Percentiles rank a stretch among this genome's conserved stretches.
Evolutionary conservation across 2,113 vertebrate genomes (phyloP).

Genomic region (Lophura nycthemera): DNA sequence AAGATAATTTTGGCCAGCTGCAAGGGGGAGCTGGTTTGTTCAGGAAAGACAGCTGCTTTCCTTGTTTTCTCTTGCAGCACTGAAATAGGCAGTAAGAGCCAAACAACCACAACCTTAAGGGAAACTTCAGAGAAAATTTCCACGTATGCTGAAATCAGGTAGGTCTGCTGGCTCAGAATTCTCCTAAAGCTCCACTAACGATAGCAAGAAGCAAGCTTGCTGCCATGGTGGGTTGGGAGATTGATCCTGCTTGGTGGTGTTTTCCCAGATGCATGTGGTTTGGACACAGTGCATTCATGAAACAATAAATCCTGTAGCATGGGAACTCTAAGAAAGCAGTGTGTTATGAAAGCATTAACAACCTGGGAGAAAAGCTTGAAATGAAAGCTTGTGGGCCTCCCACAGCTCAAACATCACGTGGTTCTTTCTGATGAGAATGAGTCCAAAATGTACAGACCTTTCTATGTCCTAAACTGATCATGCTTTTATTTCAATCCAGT

Average conservation of each 20-base stretch:
- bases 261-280: background rate
- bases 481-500: accelerated
- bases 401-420: background rate
- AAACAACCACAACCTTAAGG: background rate
- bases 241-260: background rate
- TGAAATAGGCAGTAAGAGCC: background rate
- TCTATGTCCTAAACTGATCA: background rate
- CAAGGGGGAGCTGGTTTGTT: background rate
- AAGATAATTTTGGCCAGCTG: background rate
- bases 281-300: background rate
- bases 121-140: background rate
- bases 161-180: background rate
- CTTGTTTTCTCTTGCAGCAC: constrained; percentile 21
- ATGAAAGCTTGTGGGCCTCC: background rate
- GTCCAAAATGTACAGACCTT: background rate
- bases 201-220: background rate
- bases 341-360: background rate
- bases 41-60: background rate
- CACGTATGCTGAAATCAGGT: constrained; percentile 2
- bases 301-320: background rate
- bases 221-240: no score
- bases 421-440: background rate
- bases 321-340: background rate
- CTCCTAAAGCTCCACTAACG: background rate
- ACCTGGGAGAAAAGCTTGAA: background rate